Evolutionary conservation across 2,797 vertebrate genomes (phyloP).

Genomic region (Helostoma temminkii): DNA sequence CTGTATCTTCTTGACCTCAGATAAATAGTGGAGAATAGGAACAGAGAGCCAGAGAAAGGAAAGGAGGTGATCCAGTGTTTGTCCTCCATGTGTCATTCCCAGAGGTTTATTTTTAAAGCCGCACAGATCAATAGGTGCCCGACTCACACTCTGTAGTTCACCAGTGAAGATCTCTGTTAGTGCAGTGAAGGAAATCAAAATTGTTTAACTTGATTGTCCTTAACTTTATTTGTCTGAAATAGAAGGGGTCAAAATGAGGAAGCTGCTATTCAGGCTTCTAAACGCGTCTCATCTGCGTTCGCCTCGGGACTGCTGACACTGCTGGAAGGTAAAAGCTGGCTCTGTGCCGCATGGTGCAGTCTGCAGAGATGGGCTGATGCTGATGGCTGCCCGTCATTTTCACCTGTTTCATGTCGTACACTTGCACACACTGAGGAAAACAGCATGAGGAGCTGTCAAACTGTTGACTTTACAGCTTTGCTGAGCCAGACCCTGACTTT

Average conservation of each 20-base stretch:
- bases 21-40: constrained; percentile 1
- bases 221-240: constrained; percentile 66
- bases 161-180: constrained; percentile 1
- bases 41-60: not conserved
- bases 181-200: constrained; percentile 29
- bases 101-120: constrained; percentile 63
- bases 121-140: constrained; percentile 45
- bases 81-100: constrained; percentile 19
- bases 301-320: constrained; percentile 61
- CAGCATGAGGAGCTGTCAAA: not conserved
- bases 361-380: constrained; percentile 52
- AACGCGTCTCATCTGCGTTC: constrained; percentile 37
- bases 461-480: not conserved
- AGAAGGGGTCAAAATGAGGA: constrained; percentile 16
- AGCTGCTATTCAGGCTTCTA: constrained; percentile 21
- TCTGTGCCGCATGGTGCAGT: constrained; percentile 55
- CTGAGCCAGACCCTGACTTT: not conserved
- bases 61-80: not conserved
- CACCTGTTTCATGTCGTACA: constrained; percentile 43
- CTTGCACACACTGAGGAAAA: not conserved
- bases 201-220: constrained; percentile 58
- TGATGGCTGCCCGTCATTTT: constrained; percentile 42
- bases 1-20: not conserved
- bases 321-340: constrained; percentile 54
- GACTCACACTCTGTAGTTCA: constrained; percentile 51